phyloP scores from a whole-genome alignment of 2,113 vertebrate genomes.

The Lota lota region DNA sequence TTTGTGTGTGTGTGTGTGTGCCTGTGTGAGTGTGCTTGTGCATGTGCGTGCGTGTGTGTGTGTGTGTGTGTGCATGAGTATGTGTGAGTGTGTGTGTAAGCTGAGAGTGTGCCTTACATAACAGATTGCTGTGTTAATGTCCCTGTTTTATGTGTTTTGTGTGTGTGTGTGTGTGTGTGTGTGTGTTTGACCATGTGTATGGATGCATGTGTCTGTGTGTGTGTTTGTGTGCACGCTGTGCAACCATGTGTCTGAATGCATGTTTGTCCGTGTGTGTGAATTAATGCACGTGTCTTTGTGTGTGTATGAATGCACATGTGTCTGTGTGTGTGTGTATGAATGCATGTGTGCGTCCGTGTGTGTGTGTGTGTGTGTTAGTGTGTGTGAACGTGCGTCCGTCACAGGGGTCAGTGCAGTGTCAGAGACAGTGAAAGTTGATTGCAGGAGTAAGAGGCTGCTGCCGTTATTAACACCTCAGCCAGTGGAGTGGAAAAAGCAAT shows the following conservation, averaged over 20 bases:
- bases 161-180: too few relatives aligned
- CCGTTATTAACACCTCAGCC: constrained; percentile 60
- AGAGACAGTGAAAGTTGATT: constrained; percentile 35
- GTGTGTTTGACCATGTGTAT: neutral
- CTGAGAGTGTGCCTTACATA: too few relatives aligned
- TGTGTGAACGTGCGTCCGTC: constrained; percentile 5
- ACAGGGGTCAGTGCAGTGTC: constrained; percentile 15
- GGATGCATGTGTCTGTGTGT: constrained; percentile 7
- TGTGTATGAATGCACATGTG: constrained; percentile 10
- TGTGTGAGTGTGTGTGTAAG: too few relatives aligned
- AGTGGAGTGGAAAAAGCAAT: constrained; percentile 49
- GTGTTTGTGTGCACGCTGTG: neutral
- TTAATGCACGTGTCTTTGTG: neutral
- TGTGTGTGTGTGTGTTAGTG: constrained; percentile 5
- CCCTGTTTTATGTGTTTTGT: too few relatives aligned
- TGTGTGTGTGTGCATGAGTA: too few relatives aligned
- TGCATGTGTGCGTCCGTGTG: neutral
- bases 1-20: too few relatives aligned
- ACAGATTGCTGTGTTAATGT: too few relatives aligned
- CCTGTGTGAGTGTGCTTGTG: too few relatives aligned
- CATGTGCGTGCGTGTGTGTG: too few relatives aligned
- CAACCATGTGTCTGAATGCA: neutral
- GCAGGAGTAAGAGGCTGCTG: constrained; percentile 37
- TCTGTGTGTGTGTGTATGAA: constrained; percentile 5
- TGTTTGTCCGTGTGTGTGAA: neutral